These are phyloP conservation scores for Gobiocypris rarus DNA, from an alignment of 2,113 vertebrate species.

Conservation along the genomic window DNA sequence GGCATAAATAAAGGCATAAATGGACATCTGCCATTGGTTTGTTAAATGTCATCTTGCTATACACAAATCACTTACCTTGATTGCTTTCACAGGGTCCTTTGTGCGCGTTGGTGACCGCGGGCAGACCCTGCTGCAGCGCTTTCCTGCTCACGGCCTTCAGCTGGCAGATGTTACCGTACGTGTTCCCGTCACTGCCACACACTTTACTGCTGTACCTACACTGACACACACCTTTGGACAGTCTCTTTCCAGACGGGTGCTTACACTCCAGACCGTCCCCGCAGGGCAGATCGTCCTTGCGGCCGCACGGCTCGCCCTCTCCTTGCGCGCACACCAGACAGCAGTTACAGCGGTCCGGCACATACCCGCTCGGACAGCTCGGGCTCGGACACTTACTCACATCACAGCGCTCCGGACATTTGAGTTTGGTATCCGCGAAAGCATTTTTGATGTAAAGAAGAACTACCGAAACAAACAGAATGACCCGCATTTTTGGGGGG, in stretches of 20 bases:
- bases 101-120: slow-evolving; percentile 76
- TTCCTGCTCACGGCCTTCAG: slow-evolving; percentile 85
- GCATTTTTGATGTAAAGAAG: slow-evolving; percentile 47
- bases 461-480: slow-evolving; percentile 51
- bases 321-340: slow-evolving; percentile 88
- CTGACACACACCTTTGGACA: slow-evolving; percentile 81
- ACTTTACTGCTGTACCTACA: slow-evolving; percentile 81
- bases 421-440: slow-evolving; percentile 63
- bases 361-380: slow-evolving; percentile 88
- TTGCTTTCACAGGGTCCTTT: slow-evolving; percentile 82
- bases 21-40: no score
- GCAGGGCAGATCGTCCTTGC: slow-evolving; percentile 82
- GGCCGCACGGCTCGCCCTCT: slow-evolving; percentile 86
- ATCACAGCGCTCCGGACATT: slow-evolving; percentile 86
- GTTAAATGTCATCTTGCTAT: background rate
- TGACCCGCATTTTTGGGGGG: slow-evolving; percentile 61
- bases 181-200: slow-evolving; percentile 88
- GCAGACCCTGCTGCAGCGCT: slow-evolving; percentile 81
- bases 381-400: slow-evolving; percentile 90
- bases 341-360: slow-evolving; percentile 90
- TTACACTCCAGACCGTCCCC: slow-evolving; percentile 89
- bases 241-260: slow-evolving; percentile 73
- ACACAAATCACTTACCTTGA: slow-evolving; percentile 78
- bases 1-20: background rate
- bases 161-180: slow-evolving; percentile 86